phyloP scores from a whole-genome alignment of 2,797 vertebrate genomes.

The Xerus rutilus region DNA sequence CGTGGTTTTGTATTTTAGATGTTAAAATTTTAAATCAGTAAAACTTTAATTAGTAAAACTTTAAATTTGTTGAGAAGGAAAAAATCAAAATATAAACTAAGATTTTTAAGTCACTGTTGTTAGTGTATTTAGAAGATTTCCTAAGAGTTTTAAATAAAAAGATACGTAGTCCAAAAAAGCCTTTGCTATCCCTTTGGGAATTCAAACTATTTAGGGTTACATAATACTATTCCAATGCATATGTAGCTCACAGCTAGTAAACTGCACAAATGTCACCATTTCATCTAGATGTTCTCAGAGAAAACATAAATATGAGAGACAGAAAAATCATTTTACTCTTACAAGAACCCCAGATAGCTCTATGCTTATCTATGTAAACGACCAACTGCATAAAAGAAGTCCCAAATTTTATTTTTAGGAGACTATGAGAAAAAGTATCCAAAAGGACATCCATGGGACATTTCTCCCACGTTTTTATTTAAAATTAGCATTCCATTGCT shows the following conservation, averaged over 20 bases:
- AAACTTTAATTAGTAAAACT: too few species aligned
- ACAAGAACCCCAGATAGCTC: constrained; percentile 73
- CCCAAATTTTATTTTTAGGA: constrained; percentile 80
- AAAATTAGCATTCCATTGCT: constrained; percentile 47
- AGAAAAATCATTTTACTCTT: constrained; percentile 83
- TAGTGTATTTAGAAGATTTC: constrained; percentile 60
- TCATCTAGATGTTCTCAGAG: constrained; percentile 78
- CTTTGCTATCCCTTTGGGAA: constrained; percentile 53
- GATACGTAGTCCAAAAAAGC: constrained; percentile 59
- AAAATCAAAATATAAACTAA: constrained; percentile 24
- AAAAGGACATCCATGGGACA: constrained; percentile 52
- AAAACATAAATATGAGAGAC: constrained; percentile 77
- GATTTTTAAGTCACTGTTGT: not conserved
- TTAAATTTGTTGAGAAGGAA: not conserved
- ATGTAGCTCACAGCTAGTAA: constrained; percentile 70
- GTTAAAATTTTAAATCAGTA: not conserved
- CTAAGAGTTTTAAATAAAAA: constrained; percentile 69
- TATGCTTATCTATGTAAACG: constrained; percentile 82
- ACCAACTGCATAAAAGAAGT: constrained; percentile 76
- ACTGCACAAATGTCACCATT: constrained; percentile 81
- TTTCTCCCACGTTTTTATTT: constrained; percentile 70
- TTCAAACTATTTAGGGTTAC: constrained; percentile 68
- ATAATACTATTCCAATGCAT: constrained; percentile 55
- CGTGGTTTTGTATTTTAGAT: not conserved
- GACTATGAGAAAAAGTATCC: constrained; percentile 77